Percentiles rank a stretch among this genome's conserved stretches.
Evolutionary conservation across 1,140 invertebrate genomes (phyloP).

Genomic region (Zaprionus ornatus): DNA sequence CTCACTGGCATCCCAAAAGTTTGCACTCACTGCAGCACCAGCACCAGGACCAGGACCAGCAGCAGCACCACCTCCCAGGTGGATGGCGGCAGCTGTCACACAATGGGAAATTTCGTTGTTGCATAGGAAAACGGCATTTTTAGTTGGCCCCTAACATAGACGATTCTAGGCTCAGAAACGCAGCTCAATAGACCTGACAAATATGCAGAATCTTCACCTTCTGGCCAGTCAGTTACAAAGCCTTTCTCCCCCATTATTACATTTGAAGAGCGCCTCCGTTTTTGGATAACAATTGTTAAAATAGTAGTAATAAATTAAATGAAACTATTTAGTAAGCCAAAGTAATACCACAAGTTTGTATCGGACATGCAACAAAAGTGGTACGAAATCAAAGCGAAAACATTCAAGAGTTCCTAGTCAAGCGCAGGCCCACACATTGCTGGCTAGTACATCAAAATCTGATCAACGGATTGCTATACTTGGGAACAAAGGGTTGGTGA

Average conservation of each 20-base stretch:
- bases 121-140: constrained; percentile 53
- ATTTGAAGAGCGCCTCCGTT: too few species aligned
- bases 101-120: constrained; percentile 42
- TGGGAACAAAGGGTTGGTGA: background rate
- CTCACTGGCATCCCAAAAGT: constrained; percentile 54
- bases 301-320: too few species aligned
- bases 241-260: too few species aligned
- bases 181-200: constrained; percentile 72
- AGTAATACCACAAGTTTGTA: too few species aligned
- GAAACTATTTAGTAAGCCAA: too few species aligned
- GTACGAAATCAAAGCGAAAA: too few species aligned
- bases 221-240: too few species aligned
- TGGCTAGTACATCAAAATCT: background rate
- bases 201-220: constrained; percentile 45
- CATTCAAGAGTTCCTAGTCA: too few species aligned
- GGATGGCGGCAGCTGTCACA: background rate
- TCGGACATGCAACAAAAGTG: too few species aligned
- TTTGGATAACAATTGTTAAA: too few species aligned
- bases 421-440: too few species aligned
- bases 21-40: constrained; percentile 48
- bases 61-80: background rate
- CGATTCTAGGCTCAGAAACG: constrained; percentile 21
- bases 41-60: constrained; percentile 2
- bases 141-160: constrained; percentile 5
- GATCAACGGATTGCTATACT: background rate